Base-by-base conservation (phyloP, 2,888 invertebrate species). In the Hypercompe scribonia region DNA sequence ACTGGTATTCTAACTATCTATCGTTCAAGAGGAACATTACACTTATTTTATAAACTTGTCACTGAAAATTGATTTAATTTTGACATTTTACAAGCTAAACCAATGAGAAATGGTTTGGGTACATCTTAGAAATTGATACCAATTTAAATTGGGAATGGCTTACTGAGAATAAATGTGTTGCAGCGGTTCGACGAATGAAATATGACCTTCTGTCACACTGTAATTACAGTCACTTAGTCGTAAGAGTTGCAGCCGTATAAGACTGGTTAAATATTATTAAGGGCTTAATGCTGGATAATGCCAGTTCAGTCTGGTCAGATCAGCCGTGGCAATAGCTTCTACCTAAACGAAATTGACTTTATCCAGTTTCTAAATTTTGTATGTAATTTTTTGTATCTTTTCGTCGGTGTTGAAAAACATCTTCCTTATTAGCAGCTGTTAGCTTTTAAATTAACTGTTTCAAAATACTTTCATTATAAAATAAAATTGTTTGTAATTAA, bases 151-250 rank as follows among this genome's bases (percentile, higher is more conserved):
- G 71, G 69, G 65, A 68, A 71, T 74, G 58, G 76, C 72, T 70
- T 58, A 70, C 15, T 69, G 74, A 46, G 58, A 73, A 75, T 65
- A 64, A 65, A 68, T 70, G 72, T 50, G 42, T 71, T 71, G 71
- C 66, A 68, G 71, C 70, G 65, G 77, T 80, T 74, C 74, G 75
- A 73, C 74, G 77, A 75, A 80, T 75, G 71, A 34, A 71, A 28
- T 1, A 39, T 77, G 81, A 78, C 84, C 82, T 85, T 84, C 79
- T 76, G 78, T 78, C 77, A 68, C 78, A 70, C 76, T 73, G 42
- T 82, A 78, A 82, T 82, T 82, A 84, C 80, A 81, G 79, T 82
- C 85, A 84, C 83, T 83, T 73, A 79, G 58, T 70, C 71, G 78
- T 73, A 75, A 77, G 67, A 83, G 72, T 73, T 78, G 74, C 70